Base-by-base conservation (phyloP, 2,888 invertebrate genomes). In the Aphodius sticticus region DNA sequence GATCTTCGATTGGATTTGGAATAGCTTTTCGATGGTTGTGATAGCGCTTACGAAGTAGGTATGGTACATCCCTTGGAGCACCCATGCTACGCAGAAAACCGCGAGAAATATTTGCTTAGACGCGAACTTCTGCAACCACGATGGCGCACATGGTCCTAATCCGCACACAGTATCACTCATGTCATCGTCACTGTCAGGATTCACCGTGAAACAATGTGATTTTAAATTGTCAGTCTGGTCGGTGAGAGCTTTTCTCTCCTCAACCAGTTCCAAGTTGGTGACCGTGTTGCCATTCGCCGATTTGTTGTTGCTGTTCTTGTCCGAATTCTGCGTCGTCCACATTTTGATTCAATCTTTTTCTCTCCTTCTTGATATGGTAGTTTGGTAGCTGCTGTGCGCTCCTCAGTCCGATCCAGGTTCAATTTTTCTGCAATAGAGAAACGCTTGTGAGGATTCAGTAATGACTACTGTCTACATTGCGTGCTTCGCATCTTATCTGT, bases 1-100 rank as follows among this genome's bases (percentile, higher is more conserved):
- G 70, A 96, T 96, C 90, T 96, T 96, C 80, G 96, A 96, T 88
- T 96, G 96, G 81, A 97, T 95, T 90, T 96, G 95, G 89, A 96
- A 97, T 81, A 97, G 91, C 89, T 97, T 97, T 89, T 97, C 97
- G 83, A 97, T 95, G 53, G 97, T 97, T 79, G 97, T 97, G 86
- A 97, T 96, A 83, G 96, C 96, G 88, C 96, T 96, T 80, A 97
- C 97, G 88, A 97, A 97, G 89, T 97, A 97, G 70, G 97, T 97
- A 89, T 96, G 96, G 89, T 96, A 97, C 96, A 97, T 97, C 81
- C 97, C 97, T 90, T 94, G 94, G 80, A 94, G 90, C 69, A 96
- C 95, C 94, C 96, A 96, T 77, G 96, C 96, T 85, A 96, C 92
- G 86, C 96, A 93, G 89, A 97, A 97, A 76, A 96, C 95, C 86